Base-by-base conservation (phyloP, 1,140 invertebrate genomes). In the Atta cephalotes region DNA sequence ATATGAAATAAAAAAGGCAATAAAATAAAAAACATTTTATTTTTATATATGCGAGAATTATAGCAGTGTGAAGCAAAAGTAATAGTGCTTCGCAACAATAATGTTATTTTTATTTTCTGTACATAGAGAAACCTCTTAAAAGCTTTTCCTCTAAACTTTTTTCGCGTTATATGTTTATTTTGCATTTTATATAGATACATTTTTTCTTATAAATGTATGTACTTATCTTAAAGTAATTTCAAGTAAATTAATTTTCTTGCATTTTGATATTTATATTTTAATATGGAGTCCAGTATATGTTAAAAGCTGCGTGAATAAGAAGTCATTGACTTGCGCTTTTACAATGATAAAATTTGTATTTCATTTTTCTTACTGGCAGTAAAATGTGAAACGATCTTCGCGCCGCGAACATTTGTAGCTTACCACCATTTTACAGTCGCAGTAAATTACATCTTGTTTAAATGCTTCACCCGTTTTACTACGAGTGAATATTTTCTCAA, bases 391-490 rank as follows among this genome's bases (percentile, higher is more conserved):
- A 53, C 53, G 10, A 74, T 58, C 28, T 58, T 56, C 0, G 9
- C 21, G 25, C 12, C 31, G 31, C 31, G 63, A 58, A 14, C 31
- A 76, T 76, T 76, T 60, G 31, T 60, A 60, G n/a, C 16, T 60
- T 39, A 76, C 12, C 51, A n/a, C 53, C 72, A 58, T 16, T 31
- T 58, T 31, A 78, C 60, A 18, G 21, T 49, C 25, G 25, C 39
- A 25, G 63, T 49, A 78, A 78, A 60, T n/a, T 28, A 28, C 25
- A 10, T 60, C 39, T 45, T 28, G 25, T 78, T 78, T 78, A 45
- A 28, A 18, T 31, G 35, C 60, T 66, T 66, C 28, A 66, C 16
- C 18, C 63, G 18, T 56, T 78, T 78, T 65, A 63, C 16, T 45
- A 16, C 35, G 31, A 5, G n/a, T 76, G 31, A 76, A 63, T 78